Base-by-base conservation (phyloP, 2,797 vertebrate species). In the Poeciliopsis presidionis region DNA sequence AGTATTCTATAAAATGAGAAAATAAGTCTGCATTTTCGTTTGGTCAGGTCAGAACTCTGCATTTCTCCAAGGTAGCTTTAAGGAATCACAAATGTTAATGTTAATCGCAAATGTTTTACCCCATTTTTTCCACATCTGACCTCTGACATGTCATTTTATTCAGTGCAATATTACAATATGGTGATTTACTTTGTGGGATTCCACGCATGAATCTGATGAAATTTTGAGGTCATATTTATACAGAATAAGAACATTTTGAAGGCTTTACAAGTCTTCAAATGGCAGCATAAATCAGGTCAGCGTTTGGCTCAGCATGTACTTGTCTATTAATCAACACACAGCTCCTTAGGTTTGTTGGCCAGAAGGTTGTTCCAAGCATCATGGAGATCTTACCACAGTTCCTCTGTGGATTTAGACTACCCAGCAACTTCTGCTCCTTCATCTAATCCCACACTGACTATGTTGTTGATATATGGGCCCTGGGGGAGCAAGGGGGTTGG, bases 391-490 rank as follows among this genome's bases (percentile, higher is more conserved):
- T 39, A 46, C 73, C 43, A 39, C 47, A 18, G 61, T 79, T 77
- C 45, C 39, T 76, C 30, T 28, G 78, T 71, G 76, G n/a, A 76
- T 81, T 84, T 75, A 83, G 75, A 67, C 76, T 63, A 49, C 45
- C 71, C 78, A 14, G 18, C 74, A 75, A 72, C 80, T 82, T 76
- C 82, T 70, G 71, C 59, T 22, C 83, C 76, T 72, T 71, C 81
- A 67, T 83, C 72, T 84, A 86, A 84, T 86, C 87, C 84, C 80
- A 81, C 78, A 77, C 80, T 67, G 83, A 81, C 73, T 74, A 76
- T 72, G 84, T 79, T 80, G 81, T 78, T 76, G 84, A 65, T 79
- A 81, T 80, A 72, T 76, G 45, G 61, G 69, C 78, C 55, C 67
- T 67, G 49, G 79, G 80, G 75, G 67, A 63, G 73, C 57, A 70